Evolutionary conservation across 2,888 invertebrate genomes (phyloP), one percentile per base, ranked within the genome.

Genomic region (Cryptops parisi): DNA sequence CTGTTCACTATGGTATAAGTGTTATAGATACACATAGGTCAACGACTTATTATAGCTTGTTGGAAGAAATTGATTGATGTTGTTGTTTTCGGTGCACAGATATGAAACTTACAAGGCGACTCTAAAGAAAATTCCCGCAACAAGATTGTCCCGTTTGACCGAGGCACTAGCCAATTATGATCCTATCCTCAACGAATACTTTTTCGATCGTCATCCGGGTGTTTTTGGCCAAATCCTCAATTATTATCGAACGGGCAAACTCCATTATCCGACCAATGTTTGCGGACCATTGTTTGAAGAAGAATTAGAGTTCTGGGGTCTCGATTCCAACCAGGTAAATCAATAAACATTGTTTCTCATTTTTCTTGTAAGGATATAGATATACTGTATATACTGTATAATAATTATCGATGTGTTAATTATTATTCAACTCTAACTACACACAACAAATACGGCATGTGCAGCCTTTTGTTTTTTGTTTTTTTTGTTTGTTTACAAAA

Each of bases 91-190:
- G n/a, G 3, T 33, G 26, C 19, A 6, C 24, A 50, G 60, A 41
- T 62, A 57, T 57, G 81, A 81, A 70, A 82, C 82, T 22, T 82
- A 82, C 71, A 82, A 81, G 69, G 80, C 81, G 22, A 86, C 87
- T 40, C 73, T 88, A 60, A 88, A 87, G 74, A 88, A 88, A 73
- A 88, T 89, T 64, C 87, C 88, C 19, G 88, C 88, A 61, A 89
- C 88, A 6, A 72, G 88, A 51, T 74, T 88, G 55, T 86, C 85
- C 25, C 75, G 87, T 55, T 74, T 89, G 60, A 84, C 84, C 15
- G 87, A 89, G 65, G 85, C 84, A 5, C 73, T 87, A 60, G 86
- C 86, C 61, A 88, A 89, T 71, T 89, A 88, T 71, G 88, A 89
- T 72, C 85, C 86, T 2, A 79, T 87, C 47, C 77, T 87, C 61